A percentile compares a stretch with the other conserved stretches of the same genome.
Evolutionary conservation across 1,140 invertebrate species (phyloP).

Genomic region (Saccostrea echinata): DNA sequence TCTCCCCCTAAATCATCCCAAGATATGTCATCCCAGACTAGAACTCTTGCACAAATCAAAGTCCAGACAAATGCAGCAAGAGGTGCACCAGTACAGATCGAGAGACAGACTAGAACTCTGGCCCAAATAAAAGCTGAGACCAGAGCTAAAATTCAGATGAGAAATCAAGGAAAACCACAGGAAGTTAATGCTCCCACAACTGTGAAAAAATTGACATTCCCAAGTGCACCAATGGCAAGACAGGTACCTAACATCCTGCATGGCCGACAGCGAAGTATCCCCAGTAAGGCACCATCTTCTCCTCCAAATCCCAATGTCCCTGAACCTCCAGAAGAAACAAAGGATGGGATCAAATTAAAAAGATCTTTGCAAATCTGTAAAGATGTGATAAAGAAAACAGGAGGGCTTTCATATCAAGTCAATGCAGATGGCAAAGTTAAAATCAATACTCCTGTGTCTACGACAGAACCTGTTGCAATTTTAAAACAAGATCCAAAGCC

Average conservation of each 20-base stretch:
- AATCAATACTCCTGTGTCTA: conserved; percentile 39
- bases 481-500: conserved; percentile 18
- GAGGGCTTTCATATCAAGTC: conserved; percentile 23
- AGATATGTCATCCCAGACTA: conserved; percentile 66
- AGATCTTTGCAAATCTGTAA: conserved; percentile 96
- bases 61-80: conserved; percentile 74
- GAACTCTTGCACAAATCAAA: conserved; percentile 77
- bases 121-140: conserved; percentile 78
- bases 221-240: conserved; percentile 48
- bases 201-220: conserved; percentile 36
- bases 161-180: conserved; percentile 52
- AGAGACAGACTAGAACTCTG: conserved; percentile 73
- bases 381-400: conserved; percentile 89
- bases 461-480: conserved; percentile 26
- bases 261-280: not conserved
- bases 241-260: conserved; percentile 67
- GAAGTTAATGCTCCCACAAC: conserved; percentile 53
- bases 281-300: conserved; percentile 39
- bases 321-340: conserved; percentile 43
- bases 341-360: conserved; percentile 52
- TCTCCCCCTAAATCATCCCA: conserved; percentile 37
- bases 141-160: conserved; percentile 68
- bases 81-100: conserved; percentile 58
- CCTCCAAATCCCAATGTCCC: conserved; percentile 30
- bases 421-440: conserved; percentile 45